Conservation (phyloP, 2,113 vertebrate species). For the Perca flavescens region DNA sequence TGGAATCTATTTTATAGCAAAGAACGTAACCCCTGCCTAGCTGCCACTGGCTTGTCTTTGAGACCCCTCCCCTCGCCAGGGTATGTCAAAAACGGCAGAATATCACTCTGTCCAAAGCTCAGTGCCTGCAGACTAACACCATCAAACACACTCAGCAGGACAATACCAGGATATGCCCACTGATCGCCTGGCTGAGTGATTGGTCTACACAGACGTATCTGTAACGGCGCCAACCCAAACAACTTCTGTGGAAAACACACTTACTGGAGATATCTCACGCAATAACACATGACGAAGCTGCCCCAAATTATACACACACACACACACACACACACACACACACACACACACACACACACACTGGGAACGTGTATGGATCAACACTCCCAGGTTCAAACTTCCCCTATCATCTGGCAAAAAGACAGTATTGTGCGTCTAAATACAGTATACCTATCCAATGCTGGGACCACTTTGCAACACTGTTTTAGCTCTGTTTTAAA, state of each 20-base stretch:
- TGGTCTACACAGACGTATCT: constrained; percentile 60
- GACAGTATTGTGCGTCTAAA: not conserved
- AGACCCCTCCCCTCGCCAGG: constrained; percentile 56
- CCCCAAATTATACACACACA: constrained; percentile 15
- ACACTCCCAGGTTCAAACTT: constrained; percentile 49
- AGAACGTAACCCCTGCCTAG: constrained; percentile 31
- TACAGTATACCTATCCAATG: not conserved
- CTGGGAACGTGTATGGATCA: constrained; percentile 57
- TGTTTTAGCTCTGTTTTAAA: not conserved
- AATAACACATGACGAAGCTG: constrained; percentile 47
- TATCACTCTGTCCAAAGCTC: constrained; percentile 48
- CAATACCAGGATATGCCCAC: constrained; percentile 83
- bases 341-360: constrained; percentile 30
- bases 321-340: constrained; percentile 17
- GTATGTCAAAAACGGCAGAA: constrained; percentile 50
- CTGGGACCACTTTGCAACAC: not conserved
- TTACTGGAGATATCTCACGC: constrained; percentile 60
- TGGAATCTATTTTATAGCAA: constrained; percentile 65
- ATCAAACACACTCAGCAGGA: constrained; percentile 62
- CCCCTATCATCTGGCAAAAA: not conserved
- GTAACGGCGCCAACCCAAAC: constrained; percentile 71
- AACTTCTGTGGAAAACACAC: constrained; percentile 63
- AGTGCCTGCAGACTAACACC: constrained; percentile 64
- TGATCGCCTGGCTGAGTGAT: constrained; percentile 77
- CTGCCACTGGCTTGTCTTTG: constrained; percentile 26